Evolutionary conservation across 2,888 invertebrate species (phyloP), one percentile per base, ranked within the genome.

Genomic region (Ophion slaviceki): DNA sequence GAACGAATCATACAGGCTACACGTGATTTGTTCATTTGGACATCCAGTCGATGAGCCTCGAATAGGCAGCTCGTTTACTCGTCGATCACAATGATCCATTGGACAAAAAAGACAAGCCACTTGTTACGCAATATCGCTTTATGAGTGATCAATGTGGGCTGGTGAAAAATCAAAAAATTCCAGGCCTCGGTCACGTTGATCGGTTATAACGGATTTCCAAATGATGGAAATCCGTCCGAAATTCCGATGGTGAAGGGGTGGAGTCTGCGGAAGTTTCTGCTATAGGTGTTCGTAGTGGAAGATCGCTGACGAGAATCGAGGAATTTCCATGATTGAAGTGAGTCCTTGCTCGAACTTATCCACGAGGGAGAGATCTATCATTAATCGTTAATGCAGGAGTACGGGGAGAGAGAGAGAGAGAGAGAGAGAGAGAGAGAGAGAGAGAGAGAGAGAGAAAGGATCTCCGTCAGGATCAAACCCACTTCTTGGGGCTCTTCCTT

Each of bases 311-410:
- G 81, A 84, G 85, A 81, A 81, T 81, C 78, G 78, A 78, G 68
- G 74, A 75, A 85, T 85, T 85, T 78, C 74, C 78, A 78, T 84
- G 32, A 47, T 77, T 76, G 53, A 74, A 67, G 77, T n/a, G 62
- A 74, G 72, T 77, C 68, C 62, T 4, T 45, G 62, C 53, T 75
- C 68, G 68, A 85, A 77, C 77, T 84, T 77, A 32, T 32, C 74
- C 77, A 45, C 75, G 68, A 78, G 84, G 81, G 77, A 80, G 77
- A 80, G 80, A 81, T 84, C 77, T 67, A 76, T 81, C 80, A 84
- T 84, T 80, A 84, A 84, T 84, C 80, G 84, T 77, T 84, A 84
- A 84, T 84, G 84, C 45, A 81, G 53, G 72, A 80, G 67, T 10
- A 67, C 57, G 71, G 45, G 32, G n/a, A 40, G 40, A 40, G 40